Evolutionary conservation across 2,113 vertebrate genomes (phyloP), one percentile per base, ranked within the genome.

Genomic region (Eclectus roratus): DNA sequence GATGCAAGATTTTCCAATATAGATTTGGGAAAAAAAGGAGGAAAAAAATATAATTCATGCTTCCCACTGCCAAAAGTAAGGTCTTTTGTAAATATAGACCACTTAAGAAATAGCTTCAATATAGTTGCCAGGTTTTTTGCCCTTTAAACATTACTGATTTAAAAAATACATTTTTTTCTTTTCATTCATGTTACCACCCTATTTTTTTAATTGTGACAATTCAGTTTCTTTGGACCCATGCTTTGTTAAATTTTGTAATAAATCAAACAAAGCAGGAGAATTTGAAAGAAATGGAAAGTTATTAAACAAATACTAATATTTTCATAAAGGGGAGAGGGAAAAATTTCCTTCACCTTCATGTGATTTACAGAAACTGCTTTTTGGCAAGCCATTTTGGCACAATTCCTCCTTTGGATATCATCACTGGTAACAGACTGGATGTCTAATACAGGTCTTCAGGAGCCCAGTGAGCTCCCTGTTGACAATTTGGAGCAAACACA

Each of bases 321-420:
- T 79, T 79, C 35, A 31, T 43, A 29, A 89, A 68, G 17, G 6
- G 1, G 4, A 90, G 33, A 63, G 17, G 17, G 18, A 56, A 53
- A 83, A 50, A 39, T 25, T 65, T 49, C 27, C 39, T 68, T 88
- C 17, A 44, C 9, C 33, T 82, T 81, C 17, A 61, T 85, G 5
- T 49, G 31, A 82, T 77, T 66, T 92, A 68, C 37, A 88, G 46
- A 83, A 94, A 84, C 3, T 84, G 7, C 35, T 81, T 87, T 80
- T 60, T 95, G 55, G 69, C 60, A 93, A 81, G 60, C 8, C 14
- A 79, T 29, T 73, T 78, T 74, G 80, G 29, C 86, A 91, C 7
- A 60, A 47, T 52, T 91, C 1, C 4, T 4, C 11, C 9, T 47
- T 2, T 64, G 83, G 61, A 39, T 81, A 70, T 68, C 46, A 74